These are phyloP conservation scores for Novumbra hubbsi DNA, from an alignment of 2,797 vertebrate genomes.

Conservation along the genomic window DNA sequence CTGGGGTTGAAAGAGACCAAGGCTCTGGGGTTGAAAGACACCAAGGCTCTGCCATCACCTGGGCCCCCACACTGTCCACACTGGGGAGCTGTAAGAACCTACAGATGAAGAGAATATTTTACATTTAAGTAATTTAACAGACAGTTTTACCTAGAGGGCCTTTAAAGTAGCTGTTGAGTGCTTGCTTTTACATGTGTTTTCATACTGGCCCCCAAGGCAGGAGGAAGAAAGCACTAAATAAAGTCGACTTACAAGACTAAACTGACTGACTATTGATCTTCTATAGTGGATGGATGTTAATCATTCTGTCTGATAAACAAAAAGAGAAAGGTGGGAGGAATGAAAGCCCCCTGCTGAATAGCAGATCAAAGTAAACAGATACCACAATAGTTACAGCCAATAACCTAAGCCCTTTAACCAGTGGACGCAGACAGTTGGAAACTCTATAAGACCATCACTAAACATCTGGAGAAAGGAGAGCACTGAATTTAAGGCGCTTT, in stretches of 20 bases:
- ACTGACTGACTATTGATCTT: constrained; percentile 39
- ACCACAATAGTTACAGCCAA: constrained; percentile 15
- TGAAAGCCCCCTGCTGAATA: constrained; percentile 33
- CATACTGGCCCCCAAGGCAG: background rate
- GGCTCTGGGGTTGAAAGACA: constrained; percentile 6
- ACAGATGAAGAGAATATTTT: background rate
- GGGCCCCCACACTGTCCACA: background rate
- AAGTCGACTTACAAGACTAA: constrained; percentile 37
- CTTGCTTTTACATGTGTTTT: no score
- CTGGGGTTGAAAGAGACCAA: constrained; percentile 35
- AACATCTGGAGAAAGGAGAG: constrained; percentile 55
- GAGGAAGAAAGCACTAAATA: constrained; percentile 32
- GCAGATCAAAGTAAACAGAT: constrained; percentile 43
- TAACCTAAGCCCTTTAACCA: constrained; percentile 30
- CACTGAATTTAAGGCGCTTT: constrained; percentile 26
- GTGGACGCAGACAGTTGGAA: constrained; percentile 49
- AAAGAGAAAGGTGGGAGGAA: background rate
- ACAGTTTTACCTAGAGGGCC: no score
- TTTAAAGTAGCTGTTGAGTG: no score
- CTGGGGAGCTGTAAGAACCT: background rate
- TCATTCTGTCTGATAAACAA: background rate
- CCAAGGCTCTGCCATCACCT: no score
- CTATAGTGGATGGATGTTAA: constrained; percentile 14
- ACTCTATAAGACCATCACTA: constrained; percentile 46
- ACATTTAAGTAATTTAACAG: no score